These are phyloP conservation scores for Reticulitermes speratus DNA, from an alignment of 1,140 invertebrate species.

Conservation along the genomic window DNA sequence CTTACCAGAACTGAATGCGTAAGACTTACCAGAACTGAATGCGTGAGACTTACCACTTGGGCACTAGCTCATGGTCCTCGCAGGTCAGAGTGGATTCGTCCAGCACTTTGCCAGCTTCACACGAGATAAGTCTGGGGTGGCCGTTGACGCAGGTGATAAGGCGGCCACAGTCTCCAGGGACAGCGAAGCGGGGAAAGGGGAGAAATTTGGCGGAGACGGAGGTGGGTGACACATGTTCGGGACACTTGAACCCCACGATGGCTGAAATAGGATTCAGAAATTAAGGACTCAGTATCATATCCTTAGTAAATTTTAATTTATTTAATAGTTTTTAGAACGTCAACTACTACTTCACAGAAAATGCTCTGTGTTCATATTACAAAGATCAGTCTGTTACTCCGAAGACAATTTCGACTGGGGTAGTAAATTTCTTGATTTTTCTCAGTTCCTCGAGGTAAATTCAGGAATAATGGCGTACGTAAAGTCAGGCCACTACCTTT, in stretches of 20 bases:
- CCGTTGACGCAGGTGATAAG: conserved; percentile 87
- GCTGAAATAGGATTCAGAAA: conserved; percentile 41
- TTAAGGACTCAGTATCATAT: too few species aligned
- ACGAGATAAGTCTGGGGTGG: conserved; percentile 79
- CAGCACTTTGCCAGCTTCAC: conserved; percentile 82
- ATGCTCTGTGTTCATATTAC: too few species aligned
- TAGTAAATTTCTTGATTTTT: too few species aligned
- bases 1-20: too few species aligned
- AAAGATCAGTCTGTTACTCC: too few species aligned
- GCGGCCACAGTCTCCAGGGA: conserved; percentile 77
- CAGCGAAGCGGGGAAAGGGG: conserved; percentile 85
- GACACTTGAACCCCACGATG: conserved; percentile 58
- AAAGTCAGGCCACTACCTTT: too few species aligned
- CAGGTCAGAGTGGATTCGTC: conserved; percentile 80
- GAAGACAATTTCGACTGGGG: too few species aligned
- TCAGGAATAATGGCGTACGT: too few species aligned
- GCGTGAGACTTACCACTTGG: conserved; percentile 29
- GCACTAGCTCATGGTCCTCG: conserved; percentile 55
- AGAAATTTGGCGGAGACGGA: conserved; percentile 80
- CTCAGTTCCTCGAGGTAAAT: too few species aligned
- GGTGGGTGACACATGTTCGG: conserved; percentile 74
- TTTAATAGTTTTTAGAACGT: too few species aligned
- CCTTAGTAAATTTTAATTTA: too few species aligned
- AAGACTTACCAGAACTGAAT: neutral
- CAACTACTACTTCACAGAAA: too few species aligned